Conservation (phyloP, 2,113 vertebrate genomes). For the Peromyscus maniculatus region DNA sequence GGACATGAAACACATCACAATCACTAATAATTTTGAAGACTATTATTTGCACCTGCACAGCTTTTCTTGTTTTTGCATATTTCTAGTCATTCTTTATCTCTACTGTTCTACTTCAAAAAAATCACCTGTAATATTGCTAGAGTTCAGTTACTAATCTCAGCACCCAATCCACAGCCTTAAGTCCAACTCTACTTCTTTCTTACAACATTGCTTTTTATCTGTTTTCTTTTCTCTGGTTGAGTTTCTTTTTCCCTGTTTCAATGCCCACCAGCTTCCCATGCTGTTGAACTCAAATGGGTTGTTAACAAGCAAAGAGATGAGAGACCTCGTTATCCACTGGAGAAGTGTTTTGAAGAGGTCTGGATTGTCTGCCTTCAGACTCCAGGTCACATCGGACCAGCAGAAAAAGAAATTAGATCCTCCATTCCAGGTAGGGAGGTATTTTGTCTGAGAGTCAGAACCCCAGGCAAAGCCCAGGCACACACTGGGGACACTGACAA, state of each 20-base stretch:
- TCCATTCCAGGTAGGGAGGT: constrained; percentile 34
- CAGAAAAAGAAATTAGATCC: constrained; percentile 67
- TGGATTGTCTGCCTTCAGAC: constrained; percentile 62
- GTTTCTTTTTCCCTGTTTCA: constrained; percentile 61
- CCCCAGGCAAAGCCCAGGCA: constrained; percentile 41
- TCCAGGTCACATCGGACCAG: constrained; percentile 70
- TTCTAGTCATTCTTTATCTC: neutral
- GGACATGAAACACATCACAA: neutral
- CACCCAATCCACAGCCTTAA: constrained; percentile 48
- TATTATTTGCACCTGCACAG: neutral
- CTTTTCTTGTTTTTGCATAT: neutral
- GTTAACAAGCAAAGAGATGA: constrained; percentile 69
- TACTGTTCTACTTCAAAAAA: neutral
- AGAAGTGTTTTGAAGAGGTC: constrained; percentile 64
- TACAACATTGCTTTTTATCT: constrained; percentile 61
- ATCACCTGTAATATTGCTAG: neutral
- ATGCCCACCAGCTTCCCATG: constrained; percentile 64
- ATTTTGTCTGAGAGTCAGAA: constrained; percentile 62
- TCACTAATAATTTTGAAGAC: constrained; percentile 30
- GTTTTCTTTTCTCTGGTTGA: constrained; percentile 49
- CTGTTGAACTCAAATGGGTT: constrained; percentile 67
- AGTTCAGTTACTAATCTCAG: constrained; percentile 55
- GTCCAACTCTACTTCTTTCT: constrained; percentile 33
- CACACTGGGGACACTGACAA: constrained; percentile 60
- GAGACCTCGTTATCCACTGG: constrained; percentile 63